Conservation (phyloP, 2,888 invertebrate genomes). For the Alviniconcha strummeri region DNA sequence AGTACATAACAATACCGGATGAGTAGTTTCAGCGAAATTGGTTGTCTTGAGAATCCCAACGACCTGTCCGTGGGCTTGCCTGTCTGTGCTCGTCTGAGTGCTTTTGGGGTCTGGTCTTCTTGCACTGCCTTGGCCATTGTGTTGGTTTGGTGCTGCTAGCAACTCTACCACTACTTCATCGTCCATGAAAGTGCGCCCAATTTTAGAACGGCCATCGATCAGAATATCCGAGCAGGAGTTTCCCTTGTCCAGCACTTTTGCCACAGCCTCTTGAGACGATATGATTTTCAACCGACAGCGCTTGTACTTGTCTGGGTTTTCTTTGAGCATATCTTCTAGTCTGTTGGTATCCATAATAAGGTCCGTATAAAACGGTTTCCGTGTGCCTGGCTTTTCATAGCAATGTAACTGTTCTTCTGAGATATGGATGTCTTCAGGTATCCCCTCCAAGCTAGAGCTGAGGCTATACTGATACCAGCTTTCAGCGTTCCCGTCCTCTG, state of each 20-base stretch:
- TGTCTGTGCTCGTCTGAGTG: neutral
- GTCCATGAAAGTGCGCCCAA: conserved; percentile 38
- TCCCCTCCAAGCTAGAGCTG: too few relatives aligned
- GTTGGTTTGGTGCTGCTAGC: conserved; percentile 19
- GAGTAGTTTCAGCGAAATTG: conserved; percentile 36
- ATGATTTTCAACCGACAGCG: conserved; percentile 30
- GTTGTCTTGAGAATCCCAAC: conserved; percentile 44
- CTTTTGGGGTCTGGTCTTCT: too few relatives aligned
- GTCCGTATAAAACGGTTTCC: neutral
- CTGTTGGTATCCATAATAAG: neutral
- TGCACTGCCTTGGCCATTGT: neutral
- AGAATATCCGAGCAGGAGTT: conserved; percentile 21
- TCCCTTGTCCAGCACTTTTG: conserved; percentile 14
- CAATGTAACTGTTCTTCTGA: neutral
- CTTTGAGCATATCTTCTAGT: neutral
- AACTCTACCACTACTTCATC: conserved; percentile 40
- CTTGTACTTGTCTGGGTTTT: conserved; percentile 28
- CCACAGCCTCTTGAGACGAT: conserved; percentile 31
- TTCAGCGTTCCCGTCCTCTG: neutral
- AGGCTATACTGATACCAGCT: neutral
- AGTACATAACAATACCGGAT: conserved; percentile 51
- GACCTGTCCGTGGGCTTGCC: conserved; percentile 45
- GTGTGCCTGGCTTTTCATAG: neutral
- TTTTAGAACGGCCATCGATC: conserved; percentile 39
- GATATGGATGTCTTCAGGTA: neutral